Percentiles rank a stretch among this genome's conserved stretches.
Evolutionary conservation across 2,797 vertebrate genomes (phyloP).

Genomic region (Esox masquinongy): DNA sequence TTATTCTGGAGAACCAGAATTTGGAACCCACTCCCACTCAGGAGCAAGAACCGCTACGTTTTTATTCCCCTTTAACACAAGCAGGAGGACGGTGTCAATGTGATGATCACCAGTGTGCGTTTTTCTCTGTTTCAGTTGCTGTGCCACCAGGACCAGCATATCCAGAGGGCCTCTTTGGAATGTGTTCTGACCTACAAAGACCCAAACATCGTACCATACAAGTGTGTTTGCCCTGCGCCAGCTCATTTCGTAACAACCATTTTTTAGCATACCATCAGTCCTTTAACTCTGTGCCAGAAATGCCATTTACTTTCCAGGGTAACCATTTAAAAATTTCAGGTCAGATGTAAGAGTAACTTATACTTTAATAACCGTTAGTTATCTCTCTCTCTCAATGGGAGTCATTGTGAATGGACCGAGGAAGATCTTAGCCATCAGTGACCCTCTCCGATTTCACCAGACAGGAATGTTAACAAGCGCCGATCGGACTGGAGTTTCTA

Average conservation of each 20-base stretch:
- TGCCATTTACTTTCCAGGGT: not conserved
- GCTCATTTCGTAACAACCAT: not conserved
- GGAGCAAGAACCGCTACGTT: no score
- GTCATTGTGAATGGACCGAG: conserved; percentile 44
- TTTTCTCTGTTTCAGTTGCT: conserved; percentile 76
- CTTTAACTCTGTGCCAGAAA: not conserved
- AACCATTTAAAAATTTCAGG: not conserved
- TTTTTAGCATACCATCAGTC: not conserved
- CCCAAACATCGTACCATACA: conserved; percentile 87
- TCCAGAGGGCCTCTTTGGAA: conserved; percentile 88
- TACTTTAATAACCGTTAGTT: conserved; percentile 11
- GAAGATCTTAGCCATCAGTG: conserved; percentile 16
- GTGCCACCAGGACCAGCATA: conserved; percentile 91
- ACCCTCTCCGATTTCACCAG: conserved; percentile 46
- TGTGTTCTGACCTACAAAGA: conserved; percentile 94
- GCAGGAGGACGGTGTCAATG: not conserved
- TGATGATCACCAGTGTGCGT: not conserved
- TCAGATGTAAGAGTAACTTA: not conserved
- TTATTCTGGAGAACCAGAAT: no score
- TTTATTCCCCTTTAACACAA: not conserved
- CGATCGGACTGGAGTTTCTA: not conserved
- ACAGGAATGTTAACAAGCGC: conserved; percentile 44
- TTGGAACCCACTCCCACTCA: no score
- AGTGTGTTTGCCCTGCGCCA: conserved; percentile 69
- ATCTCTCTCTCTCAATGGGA: conserved; percentile 34